Evolutionary conservation across 2,888 invertebrate genomes (phyloP).

Genomic region (Drosophila ustulata): DNA sequence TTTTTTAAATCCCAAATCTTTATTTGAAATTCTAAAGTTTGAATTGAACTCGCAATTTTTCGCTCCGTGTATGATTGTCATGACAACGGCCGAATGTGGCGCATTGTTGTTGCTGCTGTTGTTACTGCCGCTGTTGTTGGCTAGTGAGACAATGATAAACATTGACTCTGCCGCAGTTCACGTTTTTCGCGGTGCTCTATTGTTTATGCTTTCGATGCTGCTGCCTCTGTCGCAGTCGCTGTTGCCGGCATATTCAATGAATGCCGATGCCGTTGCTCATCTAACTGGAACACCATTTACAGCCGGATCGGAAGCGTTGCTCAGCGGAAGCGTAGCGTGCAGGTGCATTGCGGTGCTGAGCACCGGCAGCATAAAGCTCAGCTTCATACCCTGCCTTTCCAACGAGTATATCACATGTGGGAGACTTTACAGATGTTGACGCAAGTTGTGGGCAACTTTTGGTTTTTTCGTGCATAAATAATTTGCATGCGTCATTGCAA

Average conservation of each 20-base stretch:
- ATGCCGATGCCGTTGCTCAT: slow-evolving; percentile 67
- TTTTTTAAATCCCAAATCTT: no score
- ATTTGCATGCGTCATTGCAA: background rate
- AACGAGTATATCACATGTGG: background rate
- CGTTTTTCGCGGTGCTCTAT: slow-evolving; percentile 45
- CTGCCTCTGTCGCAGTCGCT: slow-evolving; percentile 9
- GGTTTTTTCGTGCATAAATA: background rate
- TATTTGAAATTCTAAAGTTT: no score
- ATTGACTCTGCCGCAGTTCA: slow-evolving; percentile 45
- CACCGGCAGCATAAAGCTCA: slow-evolving; percentile 6
- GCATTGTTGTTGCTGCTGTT: slow-evolving; percentile 24
- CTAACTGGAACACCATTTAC: slow-evolving; percentile 69
- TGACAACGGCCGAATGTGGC: slow-evolving; percentile 59
- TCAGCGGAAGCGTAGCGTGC: slow-evolving; percentile 51
- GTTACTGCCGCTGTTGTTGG: slow-evolving; percentile 9
- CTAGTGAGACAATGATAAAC: slow-evolving; percentile 56
- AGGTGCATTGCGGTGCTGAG: slow-evolving; percentile 38
- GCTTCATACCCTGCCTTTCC: slow-evolving; percentile 8
- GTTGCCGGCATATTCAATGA: slow-evolving; percentile 48
- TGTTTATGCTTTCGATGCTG: slow-evolving; percentile 44
- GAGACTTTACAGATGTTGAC: background rate
- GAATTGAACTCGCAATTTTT: background rate
- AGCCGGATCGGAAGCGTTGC: slow-evolving; percentile 54
- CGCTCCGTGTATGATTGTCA: slow-evolving; percentile 50
- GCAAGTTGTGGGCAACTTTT: background rate